A percentile compares a stretch with the other conserved stretches of the same genome.
Conservation (phyloP, 2,797 vertebrate genomes). For the Premnoplex brunnescens region DNA sequence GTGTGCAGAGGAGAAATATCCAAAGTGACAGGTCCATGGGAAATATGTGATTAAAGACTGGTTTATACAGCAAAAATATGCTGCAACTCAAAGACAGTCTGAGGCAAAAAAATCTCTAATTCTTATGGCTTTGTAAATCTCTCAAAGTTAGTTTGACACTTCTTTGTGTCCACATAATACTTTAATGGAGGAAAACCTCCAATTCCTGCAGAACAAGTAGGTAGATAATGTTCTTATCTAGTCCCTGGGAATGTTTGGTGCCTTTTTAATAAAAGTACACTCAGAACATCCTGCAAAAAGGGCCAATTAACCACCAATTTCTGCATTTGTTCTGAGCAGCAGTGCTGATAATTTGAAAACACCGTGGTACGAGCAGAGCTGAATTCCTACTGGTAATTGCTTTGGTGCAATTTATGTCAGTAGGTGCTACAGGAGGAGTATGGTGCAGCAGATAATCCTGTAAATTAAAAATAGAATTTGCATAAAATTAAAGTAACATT, state of each 20-base stretch:
- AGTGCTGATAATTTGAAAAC: neutral
- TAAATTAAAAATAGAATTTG: constrained; percentile 9
- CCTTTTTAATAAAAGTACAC: neutral
- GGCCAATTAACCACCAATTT: neutral
- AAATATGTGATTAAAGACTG: neutral
- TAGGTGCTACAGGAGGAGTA: neutral
- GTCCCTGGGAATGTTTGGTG: neutral
- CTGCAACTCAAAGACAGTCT: neutral
- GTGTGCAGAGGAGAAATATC: neutral
- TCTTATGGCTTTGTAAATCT: neutral
- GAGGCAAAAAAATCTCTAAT: neutral
- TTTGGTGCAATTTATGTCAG: neutral
- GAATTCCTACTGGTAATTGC: neutral
- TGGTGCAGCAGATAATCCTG: neutral
- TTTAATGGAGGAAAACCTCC: fast-evolving
- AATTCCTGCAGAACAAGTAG: neutral
- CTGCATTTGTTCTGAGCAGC: neutral
- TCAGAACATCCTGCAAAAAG: neutral
- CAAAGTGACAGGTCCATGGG: neutral
- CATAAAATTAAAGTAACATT: neutral
- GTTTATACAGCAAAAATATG: neutral
- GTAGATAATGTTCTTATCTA: neutral
- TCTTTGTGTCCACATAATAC: neutral
- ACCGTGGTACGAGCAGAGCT: neutral
- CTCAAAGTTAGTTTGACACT: neutral